These are phyloP conservation scores for Ostrea denselamellosa DNA, from an alignment of 1,140 invertebrate species.

Conservation along the genomic window DNA sequence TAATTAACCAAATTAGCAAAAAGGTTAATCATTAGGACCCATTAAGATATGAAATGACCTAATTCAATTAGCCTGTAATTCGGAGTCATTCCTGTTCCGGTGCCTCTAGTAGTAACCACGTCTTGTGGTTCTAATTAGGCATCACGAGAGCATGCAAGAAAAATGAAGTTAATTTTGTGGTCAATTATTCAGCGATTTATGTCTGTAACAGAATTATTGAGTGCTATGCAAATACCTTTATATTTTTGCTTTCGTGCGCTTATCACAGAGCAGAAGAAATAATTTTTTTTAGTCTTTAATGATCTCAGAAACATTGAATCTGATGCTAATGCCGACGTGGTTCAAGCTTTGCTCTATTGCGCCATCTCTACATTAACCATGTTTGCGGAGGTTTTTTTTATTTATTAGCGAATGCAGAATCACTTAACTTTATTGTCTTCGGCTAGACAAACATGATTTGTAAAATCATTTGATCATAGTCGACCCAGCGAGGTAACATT, in stretches of 20 bases:
- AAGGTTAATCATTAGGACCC: neutral
- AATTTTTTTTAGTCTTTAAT: neutral
- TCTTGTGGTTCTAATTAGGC: no score
- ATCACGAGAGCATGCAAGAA: neutral
- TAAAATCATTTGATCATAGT: conserved; percentile 10
- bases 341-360: neutral
- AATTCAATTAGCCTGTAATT: neutral
- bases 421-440: conserved; percentile 24
- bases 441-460: conserved; percentile 35
- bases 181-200: neutral
- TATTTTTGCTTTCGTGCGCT: neutral
- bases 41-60: neutral
- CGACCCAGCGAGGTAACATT: conserved; percentile 15
- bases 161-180: neutral
- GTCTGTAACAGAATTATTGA: neutral
- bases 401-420: neutral
- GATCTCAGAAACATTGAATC: neutral
- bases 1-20: neutral
- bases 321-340: neutral
- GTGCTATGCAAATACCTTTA: neutral
- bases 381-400: neutral
- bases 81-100: neutral
- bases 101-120: neutral
- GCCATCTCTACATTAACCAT: neutral
- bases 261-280: neutral